These are phyloP conservation scores for Meghimatium bilineatum DNA, from an alignment of 2,888 invertebrate genomes.

Conservation along the genomic window DNA sequence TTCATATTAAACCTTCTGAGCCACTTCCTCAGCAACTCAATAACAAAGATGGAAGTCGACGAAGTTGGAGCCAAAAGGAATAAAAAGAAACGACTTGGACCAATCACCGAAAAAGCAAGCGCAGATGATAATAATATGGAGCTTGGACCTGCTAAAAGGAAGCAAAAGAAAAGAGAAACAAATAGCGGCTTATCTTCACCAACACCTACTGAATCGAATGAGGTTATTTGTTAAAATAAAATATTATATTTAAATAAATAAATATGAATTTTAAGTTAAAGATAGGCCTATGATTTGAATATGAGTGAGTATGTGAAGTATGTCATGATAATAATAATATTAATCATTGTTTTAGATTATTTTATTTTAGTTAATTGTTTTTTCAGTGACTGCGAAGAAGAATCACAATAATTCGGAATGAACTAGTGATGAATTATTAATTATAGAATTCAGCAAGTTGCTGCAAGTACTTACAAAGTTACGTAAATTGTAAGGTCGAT, in stretches of 20 bases:
- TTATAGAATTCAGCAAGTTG: too few species aligned
- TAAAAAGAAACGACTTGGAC: slow-evolving; percentile 56
- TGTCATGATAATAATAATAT: too few species aligned
- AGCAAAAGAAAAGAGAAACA: slow-evolving; percentile 61
- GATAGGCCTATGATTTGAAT: too few species aligned
- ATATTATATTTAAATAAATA: background rate
- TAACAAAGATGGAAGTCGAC: slow-evolving; percentile 51
- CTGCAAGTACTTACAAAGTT: too few species aligned
- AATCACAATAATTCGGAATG: too few species aligned
- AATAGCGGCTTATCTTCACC: slow-evolving; percentile 10
- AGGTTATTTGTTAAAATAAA: background rate
- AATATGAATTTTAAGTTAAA: background rate
- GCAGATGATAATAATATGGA: slow-evolving; percentile 51
- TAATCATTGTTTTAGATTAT: too few species aligned
- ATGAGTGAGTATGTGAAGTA: too few species aligned
- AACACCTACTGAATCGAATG: background rate
- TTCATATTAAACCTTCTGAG: background rate
- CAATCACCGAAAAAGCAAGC: slow-evolving; percentile 52
- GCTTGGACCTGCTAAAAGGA: slow-evolving; percentile 60
- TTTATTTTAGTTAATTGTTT: too few species aligned
- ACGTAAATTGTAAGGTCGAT: too few species aligned
- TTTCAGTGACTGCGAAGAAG: too few species aligned
- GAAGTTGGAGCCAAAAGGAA: slow-evolving; percentile 13
- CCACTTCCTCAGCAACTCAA: slow-evolving; percentile 34
- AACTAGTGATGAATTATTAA: too few species aligned